Evolutionary conservation across 1,140 invertebrate genomes (phyloP).

Genomic region (Atopsyche davidsoni): DNA sequence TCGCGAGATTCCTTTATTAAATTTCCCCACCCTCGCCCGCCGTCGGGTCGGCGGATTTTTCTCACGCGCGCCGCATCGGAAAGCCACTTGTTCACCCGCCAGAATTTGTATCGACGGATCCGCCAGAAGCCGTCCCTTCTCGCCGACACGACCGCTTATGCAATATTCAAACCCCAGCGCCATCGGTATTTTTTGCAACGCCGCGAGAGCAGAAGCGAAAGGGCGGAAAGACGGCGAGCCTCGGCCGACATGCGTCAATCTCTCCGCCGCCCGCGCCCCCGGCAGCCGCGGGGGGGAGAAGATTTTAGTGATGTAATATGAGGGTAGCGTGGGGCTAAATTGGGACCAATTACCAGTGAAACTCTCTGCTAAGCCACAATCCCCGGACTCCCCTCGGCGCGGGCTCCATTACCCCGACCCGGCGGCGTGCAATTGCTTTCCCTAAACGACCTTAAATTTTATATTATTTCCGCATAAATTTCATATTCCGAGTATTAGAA

Average conservation of each 20-base stretch:
- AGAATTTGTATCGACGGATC: slow-evolving; percentile 18
- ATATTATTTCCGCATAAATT: slow-evolving; percentile 4
- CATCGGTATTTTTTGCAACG: slow-evolving; percentile 25
- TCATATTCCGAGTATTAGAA: no score
- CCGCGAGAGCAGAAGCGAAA: slow-evolving; percentile 13
- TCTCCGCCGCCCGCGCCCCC: slow-evolving; percentile 29
- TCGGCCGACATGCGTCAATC: slow-evolving; percentile 5
- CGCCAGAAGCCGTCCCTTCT: no score
- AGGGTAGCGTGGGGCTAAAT: slow-evolving; percentile 45
- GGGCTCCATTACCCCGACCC: slow-evolving; percentile 20
- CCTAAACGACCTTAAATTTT: slow-evolving; percentile 4
- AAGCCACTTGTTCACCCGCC: slow-evolving; percentile 23
- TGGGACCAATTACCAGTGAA: slow-evolving; percentile 66
- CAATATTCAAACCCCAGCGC: slow-evolving; percentile 29
- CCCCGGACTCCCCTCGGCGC: slow-evolving; percentile 29
- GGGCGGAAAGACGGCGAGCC: slow-evolving; percentile 3
- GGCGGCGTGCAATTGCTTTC: slow-evolving; percentile 11
- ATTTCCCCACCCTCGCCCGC: slow-evolving; percentile 9
- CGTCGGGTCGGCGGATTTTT: slow-evolving; percentile 20
- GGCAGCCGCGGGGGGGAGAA: slow-evolving; percentile 30
- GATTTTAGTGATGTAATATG: slow-evolving; percentile 32
- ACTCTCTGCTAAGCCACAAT: slow-evolving; percentile 48
- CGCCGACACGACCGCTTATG: slow-evolving; percentile 28
- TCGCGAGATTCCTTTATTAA: slow-evolving; percentile 26
- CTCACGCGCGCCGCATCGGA: slow-evolving; percentile 22